Evolutionary conservation across 2,113 vertebrate genomes (phyloP).

Genomic region (Neodontobutis hainanensis): DNA sequence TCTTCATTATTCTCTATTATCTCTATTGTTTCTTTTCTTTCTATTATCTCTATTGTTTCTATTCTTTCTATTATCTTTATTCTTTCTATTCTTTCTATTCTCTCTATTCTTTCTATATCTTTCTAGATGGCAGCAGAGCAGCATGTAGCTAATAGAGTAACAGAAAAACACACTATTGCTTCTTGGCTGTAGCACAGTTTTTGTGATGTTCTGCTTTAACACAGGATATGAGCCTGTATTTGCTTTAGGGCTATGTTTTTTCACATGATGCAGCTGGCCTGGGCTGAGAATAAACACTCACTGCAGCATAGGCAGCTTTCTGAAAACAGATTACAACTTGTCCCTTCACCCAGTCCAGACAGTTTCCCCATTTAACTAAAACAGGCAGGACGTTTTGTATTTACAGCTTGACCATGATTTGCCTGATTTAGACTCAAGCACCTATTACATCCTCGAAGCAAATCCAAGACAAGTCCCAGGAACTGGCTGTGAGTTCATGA

Average conservation of each 20-base stretch:
- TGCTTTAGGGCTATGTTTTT: neutral
- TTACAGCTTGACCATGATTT: conserved; percentile 54
- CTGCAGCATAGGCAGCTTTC: conserved; percentile 6
- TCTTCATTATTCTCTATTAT: too few species aligned
- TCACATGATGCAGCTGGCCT: too few species aligned
- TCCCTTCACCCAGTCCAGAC: conserved; percentile 11
- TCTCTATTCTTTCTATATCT: too few species aligned
- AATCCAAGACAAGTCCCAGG: conserved; percentile 41
- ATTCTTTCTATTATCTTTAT: too few species aligned
- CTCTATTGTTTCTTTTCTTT: neutral
- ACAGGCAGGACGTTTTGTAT: conserved; percentile 49
- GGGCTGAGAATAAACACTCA: neutral
- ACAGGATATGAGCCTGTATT: neutral
- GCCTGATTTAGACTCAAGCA: conserved; percentile 41
- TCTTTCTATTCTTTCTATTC: neutral
- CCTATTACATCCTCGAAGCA: conserved; percentile 49
- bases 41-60: too few species aligned
- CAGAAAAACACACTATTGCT: neutral
- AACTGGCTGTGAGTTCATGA: conserved; percentile 48
- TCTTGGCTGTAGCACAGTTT: neutral
- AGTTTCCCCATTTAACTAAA: conserved; percentile 31
- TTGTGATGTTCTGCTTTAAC: neutral
- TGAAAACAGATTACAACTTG: neutral
- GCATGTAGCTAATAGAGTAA: neutral
- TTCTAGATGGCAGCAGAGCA: conserved; percentile 66